Conservation (phyloP, 2,113 vertebrate genomes). For the Carlito syrichta region DNA sequence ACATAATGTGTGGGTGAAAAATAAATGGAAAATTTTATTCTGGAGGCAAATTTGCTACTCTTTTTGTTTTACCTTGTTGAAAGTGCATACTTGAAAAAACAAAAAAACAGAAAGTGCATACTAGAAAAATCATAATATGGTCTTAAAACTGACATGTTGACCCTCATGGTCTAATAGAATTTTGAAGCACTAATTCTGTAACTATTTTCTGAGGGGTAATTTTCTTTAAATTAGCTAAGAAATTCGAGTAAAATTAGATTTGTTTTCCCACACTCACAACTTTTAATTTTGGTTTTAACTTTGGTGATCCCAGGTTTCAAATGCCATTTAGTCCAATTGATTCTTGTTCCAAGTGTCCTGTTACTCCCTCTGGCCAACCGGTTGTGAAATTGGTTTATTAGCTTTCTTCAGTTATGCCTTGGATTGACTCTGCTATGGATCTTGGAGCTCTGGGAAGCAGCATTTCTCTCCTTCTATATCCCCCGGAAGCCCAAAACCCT, state of each 20-base stretch:
- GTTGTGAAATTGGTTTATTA: neutral
- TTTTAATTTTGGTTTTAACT: conserved; percentile 7
- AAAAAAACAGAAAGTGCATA: too few relatives aligned
- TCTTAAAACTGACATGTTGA: neutral
- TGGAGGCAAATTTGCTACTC: neutral
- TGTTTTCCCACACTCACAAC: neutral
- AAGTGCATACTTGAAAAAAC: too few relatives aligned
- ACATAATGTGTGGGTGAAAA: neutral
- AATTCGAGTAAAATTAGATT: neutral
- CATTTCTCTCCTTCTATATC: neutral
- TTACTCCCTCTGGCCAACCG: neutral
- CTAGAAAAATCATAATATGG: neutral
- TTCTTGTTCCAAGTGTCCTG: neutral
- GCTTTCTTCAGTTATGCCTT: neutral
- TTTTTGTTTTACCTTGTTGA: neutral
- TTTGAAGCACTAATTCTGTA: neutral
- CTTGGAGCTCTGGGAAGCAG: neutral
- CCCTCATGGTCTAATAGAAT: neutral
- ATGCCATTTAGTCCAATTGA: neutral
- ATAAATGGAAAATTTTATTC: neutral
- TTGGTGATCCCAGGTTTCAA: conserved; percentile 11
- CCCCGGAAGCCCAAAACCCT: neutral
- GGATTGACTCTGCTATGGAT: neutral
- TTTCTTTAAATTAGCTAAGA: conserved; percentile 20
- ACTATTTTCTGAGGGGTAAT: neutral